Percentiles rank a stretch among this genome's conserved stretches.
Evolutionary conservation across 2,797 vertebrate genomes (phyloP).

Genomic region (Pseudomugil tenellus): DNA sequence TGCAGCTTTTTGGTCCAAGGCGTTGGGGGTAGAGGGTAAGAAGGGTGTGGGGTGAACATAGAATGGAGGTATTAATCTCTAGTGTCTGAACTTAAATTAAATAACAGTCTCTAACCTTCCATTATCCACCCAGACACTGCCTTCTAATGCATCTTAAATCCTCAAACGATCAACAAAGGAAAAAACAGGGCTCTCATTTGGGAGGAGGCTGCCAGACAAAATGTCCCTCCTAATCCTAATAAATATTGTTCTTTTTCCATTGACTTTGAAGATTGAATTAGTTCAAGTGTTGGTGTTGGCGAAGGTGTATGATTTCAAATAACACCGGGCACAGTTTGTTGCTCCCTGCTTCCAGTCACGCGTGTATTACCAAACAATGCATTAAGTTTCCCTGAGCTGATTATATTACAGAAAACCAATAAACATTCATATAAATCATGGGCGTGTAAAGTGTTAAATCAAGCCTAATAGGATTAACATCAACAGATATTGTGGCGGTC

Average conservation of each 20-base stretch:
- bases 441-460: slow-evolving; percentile 89
- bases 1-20: slow-evolving; percentile 67
- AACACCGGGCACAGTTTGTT: slow-evolving; percentile 85
- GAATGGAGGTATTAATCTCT: slow-evolving; percentile 85
- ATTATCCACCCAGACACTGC: slow-evolving; percentile 85
- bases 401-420: slow-evolving; percentile 91
- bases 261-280: slow-evolving; percentile 89
- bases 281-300: slow-evolving; percentile 87
- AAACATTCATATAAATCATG: slow-evolving; percentile 90
- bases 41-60: slow-evolving; percentile 52
- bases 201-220: slow-evolving; percentile 85
- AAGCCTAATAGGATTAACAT: slow-evolving; percentile 90
- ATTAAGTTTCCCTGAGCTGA: slow-evolving; percentile 89
- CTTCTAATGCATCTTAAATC: slow-evolving; percentile 87
- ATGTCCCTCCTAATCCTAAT: slow-evolving; percentile 87
- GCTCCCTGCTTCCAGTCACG: slow-evolving; percentile 85
- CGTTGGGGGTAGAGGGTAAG: slow-evolving; percentile 45
- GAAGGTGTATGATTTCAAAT: slow-evolving; percentile 89
- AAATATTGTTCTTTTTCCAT: slow-evolving; percentile 88
- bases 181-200: slow-evolving; percentile 84
- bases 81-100: slow-evolving; percentile 87
- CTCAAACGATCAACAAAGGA: slow-evolving; percentile 88
- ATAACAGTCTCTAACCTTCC: slow-evolving; percentile 87
- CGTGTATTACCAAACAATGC: slow-evolving; percentile 90
- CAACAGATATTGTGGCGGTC: slow-evolving; percentile 88